These are phyloP conservation scores for Dendroctonus valens DNA, from an alignment of 1,140 invertebrate genomes.

Conservation along the genomic window DNA sequence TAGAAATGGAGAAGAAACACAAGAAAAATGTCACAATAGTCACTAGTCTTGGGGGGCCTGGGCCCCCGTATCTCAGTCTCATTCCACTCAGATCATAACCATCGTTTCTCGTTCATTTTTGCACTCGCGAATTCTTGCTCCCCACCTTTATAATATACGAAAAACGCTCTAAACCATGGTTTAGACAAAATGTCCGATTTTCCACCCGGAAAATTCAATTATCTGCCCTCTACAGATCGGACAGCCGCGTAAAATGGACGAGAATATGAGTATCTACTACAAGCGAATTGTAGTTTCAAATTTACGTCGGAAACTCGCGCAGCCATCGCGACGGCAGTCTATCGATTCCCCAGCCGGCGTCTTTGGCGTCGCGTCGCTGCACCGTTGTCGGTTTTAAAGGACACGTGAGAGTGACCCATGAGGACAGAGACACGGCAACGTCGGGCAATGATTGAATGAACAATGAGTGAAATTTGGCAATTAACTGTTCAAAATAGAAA, in stretches of 20 bases:
- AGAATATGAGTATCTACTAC: slow-evolving; percentile 32
- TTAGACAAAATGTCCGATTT: not conserved
- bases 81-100: slow-evolving; percentile 34
- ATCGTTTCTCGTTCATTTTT: slow-evolving; percentile 7
- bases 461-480: too few species aligned
- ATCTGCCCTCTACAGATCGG: slow-evolving; percentile 2
- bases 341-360: slow-evolving; percentile 40
- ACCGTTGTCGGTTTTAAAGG: slow-evolving; percentile 6
- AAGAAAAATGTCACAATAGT: slow-evolving; percentile 23
- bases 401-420: slow-evolving; percentile 11
- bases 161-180: not conserved
- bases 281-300: slow-evolving; percentile 37
- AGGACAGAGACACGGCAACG: not conserved
- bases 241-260: slow-evolving; percentile 12
- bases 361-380: slow-evolving; percentile 12
- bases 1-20: slow-evolving; percentile 25
- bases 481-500: too few species aligned
- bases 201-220: slow-evolving; percentile 13
- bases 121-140: slow-evolving; percentile 12
- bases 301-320: slow-evolving; percentile 37
- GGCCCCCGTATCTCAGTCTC: slow-evolving; percentile 37
- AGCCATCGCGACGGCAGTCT: slow-evolving; percentile 29
- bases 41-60: slow-evolving; percentile 35
- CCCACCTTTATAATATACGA: not conserved
- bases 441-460: not conserved